phyloP scores from a whole-genome alignment of 2,888 invertebrate genomes.

The Microplitis deprimator region DNA sequence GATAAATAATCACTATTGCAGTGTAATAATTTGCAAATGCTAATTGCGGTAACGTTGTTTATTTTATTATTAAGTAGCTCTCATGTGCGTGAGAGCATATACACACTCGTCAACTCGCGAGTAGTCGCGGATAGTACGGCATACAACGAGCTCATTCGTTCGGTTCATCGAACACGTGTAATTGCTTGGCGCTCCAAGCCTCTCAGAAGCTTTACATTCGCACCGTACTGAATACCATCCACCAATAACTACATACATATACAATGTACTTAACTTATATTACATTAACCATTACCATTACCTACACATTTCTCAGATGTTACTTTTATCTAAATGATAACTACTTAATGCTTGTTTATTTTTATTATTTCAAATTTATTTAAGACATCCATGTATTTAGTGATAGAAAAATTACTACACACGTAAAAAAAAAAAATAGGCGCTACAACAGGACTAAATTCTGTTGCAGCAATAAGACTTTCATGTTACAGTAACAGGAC shows the following conservation, averaged over 20 bases:
- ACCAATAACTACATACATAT: background rate
- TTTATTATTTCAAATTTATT: background rate
- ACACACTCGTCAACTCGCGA: background rate
- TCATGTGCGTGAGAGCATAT: background rate
- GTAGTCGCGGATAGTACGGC: background rate
- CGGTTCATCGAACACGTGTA: slow-evolving; percentile 52
- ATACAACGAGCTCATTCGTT: slow-evolving; percentile 37
- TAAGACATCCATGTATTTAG: background rate
- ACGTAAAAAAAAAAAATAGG: too few species aligned
- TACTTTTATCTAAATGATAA: background rate
- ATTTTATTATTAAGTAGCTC: slow-evolving; percentile 1
- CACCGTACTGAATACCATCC: background rate
- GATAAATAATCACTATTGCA: background rate
- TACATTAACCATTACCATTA: background rate
- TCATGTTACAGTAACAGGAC: too few species aligned
- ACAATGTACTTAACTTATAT: background rate
- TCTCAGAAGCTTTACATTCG: slow-evolving; percentile 31
- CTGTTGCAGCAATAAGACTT: too few species aligned
- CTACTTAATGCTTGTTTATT: background rate
- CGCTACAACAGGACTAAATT: too few species aligned
- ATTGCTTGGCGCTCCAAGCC: slow-evolving; percentile 45
- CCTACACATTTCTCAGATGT: background rate
- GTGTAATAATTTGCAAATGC: background rate
- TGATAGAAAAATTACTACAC: background rate
- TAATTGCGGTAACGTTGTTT: background rate